These are phyloP conservation scores for Oscheius sp. DNA, from an alignment of 2,888 invertebrate genomes.

Conservation along the genomic window DNA sequence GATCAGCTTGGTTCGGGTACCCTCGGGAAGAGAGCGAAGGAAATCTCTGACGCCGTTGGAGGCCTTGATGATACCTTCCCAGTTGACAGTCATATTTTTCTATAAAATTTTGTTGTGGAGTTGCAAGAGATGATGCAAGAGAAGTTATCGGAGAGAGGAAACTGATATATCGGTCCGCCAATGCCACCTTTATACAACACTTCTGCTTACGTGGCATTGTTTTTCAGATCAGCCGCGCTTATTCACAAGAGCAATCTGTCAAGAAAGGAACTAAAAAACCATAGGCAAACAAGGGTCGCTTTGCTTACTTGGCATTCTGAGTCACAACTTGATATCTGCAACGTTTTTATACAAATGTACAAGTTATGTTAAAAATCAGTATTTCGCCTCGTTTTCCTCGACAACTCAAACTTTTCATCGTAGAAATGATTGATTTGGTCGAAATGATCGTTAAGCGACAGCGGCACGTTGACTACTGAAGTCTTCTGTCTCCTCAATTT, in stretches of 20 bases:
- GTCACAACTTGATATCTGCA: not conserved
- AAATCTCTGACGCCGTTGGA: conserved; percentile 3
- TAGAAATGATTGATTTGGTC: conserved; percentile 12
- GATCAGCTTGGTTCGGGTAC: conserved; percentile 24
- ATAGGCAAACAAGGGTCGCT: conserved; percentile 8
- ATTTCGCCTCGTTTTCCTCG: not conserved
- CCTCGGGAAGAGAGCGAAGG: conserved; percentile 19
- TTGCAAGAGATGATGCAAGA: conserved; percentile 21
- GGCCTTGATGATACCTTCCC: conserved; percentile 6
- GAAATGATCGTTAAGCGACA: conserved; percentile 20
- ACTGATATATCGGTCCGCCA: conserved; percentile 3
- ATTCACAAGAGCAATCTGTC: conserved; percentile 5
- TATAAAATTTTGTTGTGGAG: not conserved
- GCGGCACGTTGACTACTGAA: not conserved
- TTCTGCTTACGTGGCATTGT: conserved; percentile 27
- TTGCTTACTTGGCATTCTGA: not conserved
- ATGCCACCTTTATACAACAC: conserved; percentile 24
- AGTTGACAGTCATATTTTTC: conserved; percentile 18
- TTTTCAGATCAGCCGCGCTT: conserved; percentile 21
- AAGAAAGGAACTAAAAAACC: conserved; percentile 13
- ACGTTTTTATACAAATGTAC: not conserved
- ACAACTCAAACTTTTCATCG: conserved; percentile 5
- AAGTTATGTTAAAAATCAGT: too few species aligned
- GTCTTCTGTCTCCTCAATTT: conserved; percentile 2
- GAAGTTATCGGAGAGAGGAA: conserved; percentile 19